Base-by-base conservation (phyloP, 2,113 vertebrate species). In the Poeciliopsis turrubarensis region DNA sequence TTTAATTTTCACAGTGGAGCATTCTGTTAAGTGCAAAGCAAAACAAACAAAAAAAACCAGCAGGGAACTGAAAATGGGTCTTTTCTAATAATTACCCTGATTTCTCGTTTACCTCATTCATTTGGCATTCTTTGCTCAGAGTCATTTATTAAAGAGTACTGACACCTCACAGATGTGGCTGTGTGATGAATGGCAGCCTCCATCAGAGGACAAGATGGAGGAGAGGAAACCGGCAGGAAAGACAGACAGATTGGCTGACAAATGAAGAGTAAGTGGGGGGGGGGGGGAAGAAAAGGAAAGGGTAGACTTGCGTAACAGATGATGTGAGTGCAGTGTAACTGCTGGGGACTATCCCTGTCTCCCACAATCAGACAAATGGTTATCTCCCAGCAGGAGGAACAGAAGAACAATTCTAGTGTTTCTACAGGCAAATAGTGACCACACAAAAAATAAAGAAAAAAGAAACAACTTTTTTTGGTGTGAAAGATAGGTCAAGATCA, bases 151-250 rank as follows among this genome's bases (percentile, higher is more conserved):
- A 89, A 74, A 70, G 67, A 15, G 13, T 60, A 83, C 89, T 87
- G 93, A 92, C 91, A 90, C 74, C 69, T 83, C 84, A 82, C 87
- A 92, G 91, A 93, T 89, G 92, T 86, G 88, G 77, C 81, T 83
- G 72, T 80, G 73, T 87, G 93, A 93, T 90, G 86, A 89, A 94
- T 88, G 83, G 84, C 86, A 89, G 81, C 85, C 47, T 82, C 79
- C 30, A 72, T 70, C 73, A 83, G 66, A 71, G 72, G 83, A 27
- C 61, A 77, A 75, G 83, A 88, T 64, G 68, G 74, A 80, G 47
- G 61, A 68, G 65, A 70, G 76, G 60, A 70, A 78, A 77, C 63
- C 67, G 41, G 30, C 15, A 61, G 68, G 68, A 82, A 66, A 63
- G 57, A 71, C 31, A 41, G 39, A 75, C 71, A 83, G 62, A 76